These are phyloP conservation scores for Sigmodon hispidus DNA, from an alignment of 2,113 vertebrate species.

Conservation along the genomic window DNA sequence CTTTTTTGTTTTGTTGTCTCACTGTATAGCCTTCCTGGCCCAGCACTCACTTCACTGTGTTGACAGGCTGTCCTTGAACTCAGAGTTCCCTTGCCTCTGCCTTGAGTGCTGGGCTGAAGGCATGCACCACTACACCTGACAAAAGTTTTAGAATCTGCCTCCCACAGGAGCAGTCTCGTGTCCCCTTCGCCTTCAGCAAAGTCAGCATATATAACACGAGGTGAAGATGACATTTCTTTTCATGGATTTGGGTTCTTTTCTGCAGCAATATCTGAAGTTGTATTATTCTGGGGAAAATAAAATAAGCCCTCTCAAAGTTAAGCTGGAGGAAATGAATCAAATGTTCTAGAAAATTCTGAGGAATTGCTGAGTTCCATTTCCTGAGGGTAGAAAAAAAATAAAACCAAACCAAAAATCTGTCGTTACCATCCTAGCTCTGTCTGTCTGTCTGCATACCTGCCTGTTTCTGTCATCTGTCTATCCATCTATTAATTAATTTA, in stretches of 20 bases:
- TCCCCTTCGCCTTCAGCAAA: constrained; percentile 11
- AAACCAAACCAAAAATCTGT: background rate
- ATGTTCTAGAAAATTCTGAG: constrained; percentile 45
- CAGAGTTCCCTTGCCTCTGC: background rate
- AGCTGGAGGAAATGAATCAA: constrained; percentile 65
- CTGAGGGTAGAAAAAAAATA: background rate
- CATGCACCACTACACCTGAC: background rate
- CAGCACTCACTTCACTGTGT: background rate
- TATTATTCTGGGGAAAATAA: constrained; percentile 27
- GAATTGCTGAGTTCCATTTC: constrained; percentile 52
- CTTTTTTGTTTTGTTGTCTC: background rate
- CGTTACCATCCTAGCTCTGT: background rate
- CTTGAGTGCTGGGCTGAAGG: background rate
- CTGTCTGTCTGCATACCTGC: too few species aligned
- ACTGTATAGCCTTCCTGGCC: background rate
- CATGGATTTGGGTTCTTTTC: background rate
- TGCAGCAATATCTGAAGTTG: constrained; percentile 8
- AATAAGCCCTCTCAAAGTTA: background rate
- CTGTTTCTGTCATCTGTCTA: too few species aligned
- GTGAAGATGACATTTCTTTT: constrained; percentile 13
- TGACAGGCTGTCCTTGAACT: background rate
- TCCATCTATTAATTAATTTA: background rate
- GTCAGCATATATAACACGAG: constrained; percentile 33
- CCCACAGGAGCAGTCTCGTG: background rate
- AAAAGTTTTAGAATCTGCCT: background rate